Base-by-base conservation (phyloP, 2,888 invertebrate species). In the Thymelicus sylvestris region DNA sequence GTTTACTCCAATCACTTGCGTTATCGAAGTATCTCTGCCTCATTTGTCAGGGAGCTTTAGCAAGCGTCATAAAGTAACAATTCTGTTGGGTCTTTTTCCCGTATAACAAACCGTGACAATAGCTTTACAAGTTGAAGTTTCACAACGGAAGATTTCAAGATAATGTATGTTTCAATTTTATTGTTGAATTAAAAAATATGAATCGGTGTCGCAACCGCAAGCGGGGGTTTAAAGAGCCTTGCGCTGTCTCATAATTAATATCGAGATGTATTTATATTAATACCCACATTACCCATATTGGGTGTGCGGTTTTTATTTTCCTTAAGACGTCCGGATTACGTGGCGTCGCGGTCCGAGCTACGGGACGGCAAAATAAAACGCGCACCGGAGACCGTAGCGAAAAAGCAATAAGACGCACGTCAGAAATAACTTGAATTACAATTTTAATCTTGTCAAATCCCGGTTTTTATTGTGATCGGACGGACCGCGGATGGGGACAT, bases 381-480 rank as follows among this genome's bases (percentile, higher is more conserved):
- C 82, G 75, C 57, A 8, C 2, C 71, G 73, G 69, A 50, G 78
- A 83, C 87, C 87, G 88, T 87, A 90, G 86, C 91, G 85, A 91
- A 91, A 87, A 89, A 85, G 87, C 92, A 93, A 92, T 92, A 92
- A 92, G 89, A 88, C 82, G 88, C 86, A 87, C 81, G 92, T 92
- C 92, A 90, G 82, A 88, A 87, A 89, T 90, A 91, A 90, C 90
- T 90, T 91, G 91, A 90, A 88, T 91, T 92, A 93, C 91, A 92
- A 91, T 92, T 92, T 92, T 91, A 93, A 93, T 93, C 93, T 91
- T 90, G 91, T 91, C 92, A 89, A 91, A 93, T 93, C 92, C 92
- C 85, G 83, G 85, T 89, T 91, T 93, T 93, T 93, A 93, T 93
- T 88, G 88, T 86, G 85, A 85, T 84, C 86, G 82, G 83, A 76